phyloP scores from a whole-genome alignment of 2,113 vertebrate genomes.

The Baryphthengus martii region DNA sequence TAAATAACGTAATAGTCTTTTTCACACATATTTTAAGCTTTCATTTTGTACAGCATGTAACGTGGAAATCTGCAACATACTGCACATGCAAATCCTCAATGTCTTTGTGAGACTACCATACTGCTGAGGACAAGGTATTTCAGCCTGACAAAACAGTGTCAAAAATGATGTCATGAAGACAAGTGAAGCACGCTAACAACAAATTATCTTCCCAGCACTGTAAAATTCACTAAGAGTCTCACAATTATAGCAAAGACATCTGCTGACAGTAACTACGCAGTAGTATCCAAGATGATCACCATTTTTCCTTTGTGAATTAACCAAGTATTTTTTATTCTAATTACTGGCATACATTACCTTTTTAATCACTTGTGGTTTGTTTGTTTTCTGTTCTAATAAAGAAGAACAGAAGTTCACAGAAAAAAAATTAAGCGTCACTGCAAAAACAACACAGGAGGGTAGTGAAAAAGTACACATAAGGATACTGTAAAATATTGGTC shows the following conservation, averaged over 20 bases:
- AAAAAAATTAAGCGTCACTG: background rate
- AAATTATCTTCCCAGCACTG: background rate
- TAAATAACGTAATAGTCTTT: background rate
- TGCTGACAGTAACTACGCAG: background rate
- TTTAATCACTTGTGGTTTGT: background rate
- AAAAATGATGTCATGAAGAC: constrained; percentile 25
- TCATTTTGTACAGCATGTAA: background rate
- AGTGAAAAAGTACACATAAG: background rate
- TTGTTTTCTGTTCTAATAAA: constrained; percentile 2
- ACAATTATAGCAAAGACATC: background rate
- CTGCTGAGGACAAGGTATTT: constrained; percentile 46
- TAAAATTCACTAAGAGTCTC: background rate
- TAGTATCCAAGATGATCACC: background rate
- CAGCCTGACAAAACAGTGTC: constrained; percentile 21
- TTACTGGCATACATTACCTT: background rate
- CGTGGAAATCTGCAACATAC: background rate
- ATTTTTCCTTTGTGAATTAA: background rate
- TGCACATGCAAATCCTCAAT: background rate
- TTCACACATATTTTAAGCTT: background rate
- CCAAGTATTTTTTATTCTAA: background rate
- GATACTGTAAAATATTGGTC: background rate
- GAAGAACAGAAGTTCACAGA: background rate
- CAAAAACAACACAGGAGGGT: background rate
- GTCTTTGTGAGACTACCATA: constrained; percentile 13
- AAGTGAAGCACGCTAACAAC: constrained; percentile 3